These are phyloP conservation scores for Panthera leo DNA, from an alignment of 2,113 vertebrate genomes.

Conservation along the genomic window DNA sequence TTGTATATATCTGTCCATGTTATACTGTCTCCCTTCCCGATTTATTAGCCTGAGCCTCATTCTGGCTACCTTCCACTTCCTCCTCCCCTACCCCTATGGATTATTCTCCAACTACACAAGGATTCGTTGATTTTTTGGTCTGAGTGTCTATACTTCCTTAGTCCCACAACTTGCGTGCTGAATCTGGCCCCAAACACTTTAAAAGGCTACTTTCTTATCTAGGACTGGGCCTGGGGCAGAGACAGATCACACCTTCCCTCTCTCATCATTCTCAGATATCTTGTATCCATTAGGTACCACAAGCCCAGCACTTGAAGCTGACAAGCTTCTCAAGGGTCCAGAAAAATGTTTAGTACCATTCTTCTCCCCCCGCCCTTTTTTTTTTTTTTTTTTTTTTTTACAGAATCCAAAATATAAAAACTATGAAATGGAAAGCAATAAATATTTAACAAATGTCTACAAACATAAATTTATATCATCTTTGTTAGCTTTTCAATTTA, in stretches of 20 bases:
- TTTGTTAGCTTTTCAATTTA: background rate
- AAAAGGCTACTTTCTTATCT: background rate
- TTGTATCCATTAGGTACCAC: background rate
- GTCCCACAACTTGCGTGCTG: background rate
- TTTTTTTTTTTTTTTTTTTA: background rate
- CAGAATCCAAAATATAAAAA: background rate
- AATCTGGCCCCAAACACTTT: background rate
- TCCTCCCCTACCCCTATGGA: background rate
- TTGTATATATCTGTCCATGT: slow-evolving; percentile 2
- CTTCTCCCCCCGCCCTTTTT: fast-evolving
- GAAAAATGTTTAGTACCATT: background rate
- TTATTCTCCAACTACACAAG: background rate
- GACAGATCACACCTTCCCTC: background rate
- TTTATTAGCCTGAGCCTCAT: slow-evolving; percentile 10
- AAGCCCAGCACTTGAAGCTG: background rate
- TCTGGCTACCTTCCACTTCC: background rate
- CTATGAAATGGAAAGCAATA: background rate
- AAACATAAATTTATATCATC: background rate
- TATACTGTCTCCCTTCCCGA: background rate
- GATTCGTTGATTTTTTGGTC: background rate
- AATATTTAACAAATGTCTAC: background rate
- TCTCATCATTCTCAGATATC: background rate
- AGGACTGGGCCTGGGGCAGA: background rate
- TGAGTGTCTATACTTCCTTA: background rate
- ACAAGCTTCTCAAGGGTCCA: slow-evolving; percentile 1